phyloP scores from a whole-genome alignment of 2,797 vertebrate genomes.

The Sebastes diploproa region DNA sequence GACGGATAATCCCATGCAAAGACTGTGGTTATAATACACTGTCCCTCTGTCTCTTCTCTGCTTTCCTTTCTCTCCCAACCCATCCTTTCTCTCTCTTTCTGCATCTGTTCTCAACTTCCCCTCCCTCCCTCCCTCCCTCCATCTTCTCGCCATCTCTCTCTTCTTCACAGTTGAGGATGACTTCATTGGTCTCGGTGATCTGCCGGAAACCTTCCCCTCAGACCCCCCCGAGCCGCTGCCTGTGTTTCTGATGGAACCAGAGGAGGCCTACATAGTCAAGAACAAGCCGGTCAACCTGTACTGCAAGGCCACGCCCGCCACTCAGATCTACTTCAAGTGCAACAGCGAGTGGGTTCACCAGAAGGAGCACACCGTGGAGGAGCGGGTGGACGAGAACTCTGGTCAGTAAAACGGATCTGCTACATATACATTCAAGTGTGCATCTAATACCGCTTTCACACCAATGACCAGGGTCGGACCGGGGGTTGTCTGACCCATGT shows the following conservation, averaged over 20 bases:
- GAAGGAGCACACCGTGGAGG: conserved; percentile 96
- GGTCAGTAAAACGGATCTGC: conserved; percentile 81
- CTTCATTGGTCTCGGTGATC: conserved; percentile 93
- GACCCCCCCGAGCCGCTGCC: conserved; percentile 96
- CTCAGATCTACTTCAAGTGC: conserved; percentile 99
- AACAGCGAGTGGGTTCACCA: conserved; percentile 99
- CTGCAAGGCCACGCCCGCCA: conserved; percentile 97
- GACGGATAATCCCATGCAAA: conserved; percentile 73
- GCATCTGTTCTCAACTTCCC: conserved; percentile 8
- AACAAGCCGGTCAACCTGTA: conserved; percentile 97
- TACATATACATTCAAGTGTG: background rate
- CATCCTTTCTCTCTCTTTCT: conserved; percentile 12
- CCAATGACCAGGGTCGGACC: no score
- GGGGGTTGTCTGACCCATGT: no score
- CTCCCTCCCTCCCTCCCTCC: background rate
- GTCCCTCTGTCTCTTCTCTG: conserved; percentile 67
- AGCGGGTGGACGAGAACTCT: conserved; percentile 95
- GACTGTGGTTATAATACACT: conserved; percentile 65
- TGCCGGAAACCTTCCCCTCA: conserved; percentile 97
- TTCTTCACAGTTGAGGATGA: conserved; percentile 87
- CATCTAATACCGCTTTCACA: background rate
- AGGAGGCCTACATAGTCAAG: conserved; percentile 98
- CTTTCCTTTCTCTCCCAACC: conserved; percentile 28
- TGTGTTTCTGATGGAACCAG: conserved; percentile 94
- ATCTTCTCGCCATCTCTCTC: conserved; percentile 23